phyloP scores from a whole-genome alignment of 2,888 invertebrate species.

The Myathropa florea region DNA sequence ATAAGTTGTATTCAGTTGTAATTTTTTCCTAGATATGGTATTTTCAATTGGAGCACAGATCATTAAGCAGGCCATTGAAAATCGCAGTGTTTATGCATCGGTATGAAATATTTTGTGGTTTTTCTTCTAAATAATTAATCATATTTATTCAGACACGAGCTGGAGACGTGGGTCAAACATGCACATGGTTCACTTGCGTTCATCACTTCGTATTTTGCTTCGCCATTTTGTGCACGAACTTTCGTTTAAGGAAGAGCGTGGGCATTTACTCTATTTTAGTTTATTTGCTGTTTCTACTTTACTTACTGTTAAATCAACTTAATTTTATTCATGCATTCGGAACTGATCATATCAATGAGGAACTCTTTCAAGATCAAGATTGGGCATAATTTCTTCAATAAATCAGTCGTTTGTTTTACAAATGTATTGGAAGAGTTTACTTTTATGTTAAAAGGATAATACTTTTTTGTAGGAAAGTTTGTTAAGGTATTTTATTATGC shows the following conservation, averaged over 20 bases:
- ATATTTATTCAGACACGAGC: slow-evolving; percentile 23
- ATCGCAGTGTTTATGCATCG: neutral
- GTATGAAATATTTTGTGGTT: neutral
- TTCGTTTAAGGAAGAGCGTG: slow-evolving; percentile 41
- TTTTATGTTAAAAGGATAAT: no score
- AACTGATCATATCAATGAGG: slow-evolving; percentile 59
- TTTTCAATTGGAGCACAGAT: slow-evolving; percentile 36
- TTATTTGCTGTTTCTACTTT: slow-evolving; percentile 45
- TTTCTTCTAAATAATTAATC: slow-evolving; percentile 7
- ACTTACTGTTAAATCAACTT: slow-evolving; percentile 36
- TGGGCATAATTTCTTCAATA: slow-evolving; percentile 16
- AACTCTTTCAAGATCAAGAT: neutral
- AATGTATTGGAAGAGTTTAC: no score
- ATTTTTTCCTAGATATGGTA: slow-evolving; percentile 15
- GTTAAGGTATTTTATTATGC: no score
- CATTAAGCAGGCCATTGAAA: neutral
- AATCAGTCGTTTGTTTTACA: neutral
- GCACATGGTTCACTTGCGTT: slow-evolving; percentile 30
- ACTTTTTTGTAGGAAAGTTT: no score
- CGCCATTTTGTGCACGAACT: slow-evolving; percentile 22
- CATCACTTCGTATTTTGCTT: slow-evolving; percentile 42
- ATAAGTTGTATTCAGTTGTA: neutral
- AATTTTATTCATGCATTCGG: slow-evolving; percentile 62
- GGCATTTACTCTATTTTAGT: slow-evolving; percentile 47
- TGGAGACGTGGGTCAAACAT: slow-evolving; percentile 30